Evolutionary conservation across 2,888 invertebrate genomes (phyloP).

Genomic region (Noctuana brunneofusca): DNA sequence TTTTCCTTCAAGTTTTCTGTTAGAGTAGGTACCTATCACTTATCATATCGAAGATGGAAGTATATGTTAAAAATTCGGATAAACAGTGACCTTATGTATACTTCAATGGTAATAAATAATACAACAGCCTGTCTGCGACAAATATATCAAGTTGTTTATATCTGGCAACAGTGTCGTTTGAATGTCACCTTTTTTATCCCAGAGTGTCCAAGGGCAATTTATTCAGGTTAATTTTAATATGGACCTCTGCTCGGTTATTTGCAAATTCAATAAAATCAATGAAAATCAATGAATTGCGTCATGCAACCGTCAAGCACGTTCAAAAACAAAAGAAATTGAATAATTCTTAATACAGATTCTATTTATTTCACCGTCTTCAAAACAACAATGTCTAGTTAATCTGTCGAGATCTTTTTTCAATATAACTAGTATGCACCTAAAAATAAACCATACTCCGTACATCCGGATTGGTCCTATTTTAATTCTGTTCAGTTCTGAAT

Average conservation of each 20-base stretch:
- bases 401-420: no score
- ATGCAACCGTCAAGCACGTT: not conserved
- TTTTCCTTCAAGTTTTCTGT: no score
- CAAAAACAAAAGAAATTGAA: not conserved
- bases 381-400: no score
- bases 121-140: constrained; percentile 17
- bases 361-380: no score
- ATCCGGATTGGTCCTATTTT: no score
- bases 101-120: constrained; percentile 13
- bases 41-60: not conserved
- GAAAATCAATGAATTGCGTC: not conserved
- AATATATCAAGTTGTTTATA: constrained; percentile 17
- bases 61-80: not conserved
- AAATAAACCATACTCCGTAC: no score
- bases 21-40: no score
- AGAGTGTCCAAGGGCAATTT: not conserved
- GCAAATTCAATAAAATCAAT: not conserved
- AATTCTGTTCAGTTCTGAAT: no score
- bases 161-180: constrained; percentile 5
- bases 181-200: constrained; percentile 19
- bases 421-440: no score
- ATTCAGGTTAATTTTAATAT: constrained; percentile 16
- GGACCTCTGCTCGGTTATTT: constrained; percentile 3
- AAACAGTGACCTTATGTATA: not conserved
- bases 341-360: no score